A percentile compares a stretch with the other conserved stretches of the same genome.
These are phyloP conservation scores for Glaucomys volans DNA, from an alignment of 2,113 vertebrate species.

Conservation along the genomic window DNA sequence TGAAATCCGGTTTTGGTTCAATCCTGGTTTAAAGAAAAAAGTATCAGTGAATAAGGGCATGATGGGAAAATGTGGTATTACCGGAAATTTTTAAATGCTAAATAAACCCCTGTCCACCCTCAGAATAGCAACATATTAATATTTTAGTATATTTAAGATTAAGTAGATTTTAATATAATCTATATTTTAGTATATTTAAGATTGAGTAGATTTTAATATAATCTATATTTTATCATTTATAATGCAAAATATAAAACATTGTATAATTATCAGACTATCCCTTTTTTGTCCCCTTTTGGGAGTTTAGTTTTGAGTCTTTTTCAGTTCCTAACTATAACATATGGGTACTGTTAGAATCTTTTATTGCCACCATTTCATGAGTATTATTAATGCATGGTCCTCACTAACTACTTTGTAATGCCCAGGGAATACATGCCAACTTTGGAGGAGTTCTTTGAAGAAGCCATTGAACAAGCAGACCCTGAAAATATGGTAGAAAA, in stretches of 20 bases:
- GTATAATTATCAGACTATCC: neutral
- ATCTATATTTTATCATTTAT: neutral
- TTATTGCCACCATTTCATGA: slow-evolving; percentile 7
- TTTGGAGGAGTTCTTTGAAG: slow-evolving; percentile 97
- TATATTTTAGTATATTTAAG: no score
- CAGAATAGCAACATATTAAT: neutral
- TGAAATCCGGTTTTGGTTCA: slow-evolving; percentile 29
- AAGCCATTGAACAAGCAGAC: slow-evolving; percentile 98
- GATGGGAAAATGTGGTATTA: neutral
- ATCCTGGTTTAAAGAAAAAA: slow-evolving; percentile 9
- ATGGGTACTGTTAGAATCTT: neutral
- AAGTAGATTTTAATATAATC: no score
- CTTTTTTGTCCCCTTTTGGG: neutral
- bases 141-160: no score
- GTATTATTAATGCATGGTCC: neutral
- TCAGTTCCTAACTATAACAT: neutral
- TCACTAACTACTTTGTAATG: slow-evolving; percentile 64
- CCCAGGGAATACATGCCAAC: slow-evolving; percentile 98
- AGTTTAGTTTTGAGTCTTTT: neutral
- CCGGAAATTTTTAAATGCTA: slow-evolving; percentile 12
- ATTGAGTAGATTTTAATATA: no score
- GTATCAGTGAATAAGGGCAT: neutral
- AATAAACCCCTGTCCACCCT: neutral
- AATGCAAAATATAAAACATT: neutral
- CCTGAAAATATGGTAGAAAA: slow-evolving; percentile 98